A percentile compares a stretch with the other conserved stretches of the same genome.
These are phyloP conservation scores for Ciconia nigra DNA, from an alignment of 2,797 vertebrate species.

Conservation along the genomic window DNA sequence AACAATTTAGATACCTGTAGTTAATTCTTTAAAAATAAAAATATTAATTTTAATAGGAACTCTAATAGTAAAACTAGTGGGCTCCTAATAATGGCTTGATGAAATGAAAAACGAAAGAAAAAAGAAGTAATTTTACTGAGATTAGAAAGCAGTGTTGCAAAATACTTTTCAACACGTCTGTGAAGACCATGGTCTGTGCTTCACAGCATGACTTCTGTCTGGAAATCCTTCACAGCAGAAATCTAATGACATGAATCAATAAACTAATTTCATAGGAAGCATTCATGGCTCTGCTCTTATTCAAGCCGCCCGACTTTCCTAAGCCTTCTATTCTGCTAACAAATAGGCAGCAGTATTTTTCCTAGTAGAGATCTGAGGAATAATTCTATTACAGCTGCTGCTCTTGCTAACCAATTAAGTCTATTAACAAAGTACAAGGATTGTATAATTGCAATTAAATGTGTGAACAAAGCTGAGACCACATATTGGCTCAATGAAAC, in stretches of 20 bases:
- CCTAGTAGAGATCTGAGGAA: not conserved
- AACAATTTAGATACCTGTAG: not conserved
- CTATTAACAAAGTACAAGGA: not conserved
- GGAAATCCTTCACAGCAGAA: not conserved
- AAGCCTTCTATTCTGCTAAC: not conserved
- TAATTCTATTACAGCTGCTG: not conserved
- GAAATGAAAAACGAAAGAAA: not conserved
- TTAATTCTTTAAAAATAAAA: not conserved
- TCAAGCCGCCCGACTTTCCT: not conserved
- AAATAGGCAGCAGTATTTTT: not conserved
- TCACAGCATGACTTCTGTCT: not conserved
- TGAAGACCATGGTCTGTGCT: not conserved
- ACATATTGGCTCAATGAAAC: not conserved
- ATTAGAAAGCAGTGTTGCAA: not conserved
- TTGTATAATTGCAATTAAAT: conserved; percentile 3
- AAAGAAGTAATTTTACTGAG: not conserved
- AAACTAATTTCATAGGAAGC: not conserved
- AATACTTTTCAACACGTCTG: not conserved
- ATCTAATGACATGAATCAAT: not conserved
- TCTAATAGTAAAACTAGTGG: not conserved
- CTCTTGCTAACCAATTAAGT: conserved; percentile 18
- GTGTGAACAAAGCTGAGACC: not conserved
- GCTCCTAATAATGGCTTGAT: not conserved
- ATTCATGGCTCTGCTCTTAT: not conserved
- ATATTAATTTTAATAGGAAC: not conserved